phyloP scores from a whole-genome alignment of 1,140 invertebrate genomes.

The Caenorhabditis remanei region DNA sequence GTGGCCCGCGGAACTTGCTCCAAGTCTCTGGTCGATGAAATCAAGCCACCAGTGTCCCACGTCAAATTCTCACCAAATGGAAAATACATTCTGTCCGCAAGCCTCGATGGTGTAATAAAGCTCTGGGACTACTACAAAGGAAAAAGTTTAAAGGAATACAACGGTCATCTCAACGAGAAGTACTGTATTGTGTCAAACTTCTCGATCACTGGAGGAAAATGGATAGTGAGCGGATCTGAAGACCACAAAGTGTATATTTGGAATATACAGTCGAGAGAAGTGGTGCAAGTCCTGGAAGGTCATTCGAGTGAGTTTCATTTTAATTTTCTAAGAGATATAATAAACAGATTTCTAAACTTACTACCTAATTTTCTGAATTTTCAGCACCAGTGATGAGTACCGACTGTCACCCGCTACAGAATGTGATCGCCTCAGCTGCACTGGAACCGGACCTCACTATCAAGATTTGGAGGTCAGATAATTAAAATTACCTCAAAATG shows the following conservation, averaged over 20 bases:
- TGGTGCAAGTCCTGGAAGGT: conserved; percentile 95
- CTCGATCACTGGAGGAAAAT: conserved; percentile 99
- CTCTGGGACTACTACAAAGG: conserved; percentile 98
- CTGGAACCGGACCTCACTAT: conserved; percentile 99
- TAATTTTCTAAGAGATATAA: background rate
- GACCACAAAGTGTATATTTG: conserved; percentile 99
- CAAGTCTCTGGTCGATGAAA: conserved; percentile 93
- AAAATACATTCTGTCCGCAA: conserved; percentile 98
- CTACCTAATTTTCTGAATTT: conserved; percentile 69
- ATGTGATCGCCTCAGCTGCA: conserved; percentile 98
- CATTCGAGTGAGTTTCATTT: conserved; percentile 85
- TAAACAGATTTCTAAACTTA: too few relatives aligned
- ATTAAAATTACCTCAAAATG: conserved; percentile 80
- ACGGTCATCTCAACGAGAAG: conserved; percentile 98
- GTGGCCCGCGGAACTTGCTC: conserved; percentile 97
- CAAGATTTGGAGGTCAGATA: conserved; percentile 98
- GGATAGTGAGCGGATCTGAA: conserved; percentile 99
- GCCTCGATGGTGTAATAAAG: conserved; percentile 94
- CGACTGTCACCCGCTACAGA: conserved; percentile 97
- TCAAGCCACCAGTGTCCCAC: conserved; percentile 99
- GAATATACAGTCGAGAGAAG: conserved; percentile 99
- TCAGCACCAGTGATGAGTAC: conserved; percentile 95
- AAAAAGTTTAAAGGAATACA: conserved; percentile 94
- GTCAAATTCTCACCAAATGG: conserved; percentile 99
- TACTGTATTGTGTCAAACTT: conserved; percentile 99